A percentile compares a stretch with the other conserved stretches of the same genome.
Conservation (phyloP, 2,113 vertebrate species). For the Nothobranchius kuhntae region DNA sequence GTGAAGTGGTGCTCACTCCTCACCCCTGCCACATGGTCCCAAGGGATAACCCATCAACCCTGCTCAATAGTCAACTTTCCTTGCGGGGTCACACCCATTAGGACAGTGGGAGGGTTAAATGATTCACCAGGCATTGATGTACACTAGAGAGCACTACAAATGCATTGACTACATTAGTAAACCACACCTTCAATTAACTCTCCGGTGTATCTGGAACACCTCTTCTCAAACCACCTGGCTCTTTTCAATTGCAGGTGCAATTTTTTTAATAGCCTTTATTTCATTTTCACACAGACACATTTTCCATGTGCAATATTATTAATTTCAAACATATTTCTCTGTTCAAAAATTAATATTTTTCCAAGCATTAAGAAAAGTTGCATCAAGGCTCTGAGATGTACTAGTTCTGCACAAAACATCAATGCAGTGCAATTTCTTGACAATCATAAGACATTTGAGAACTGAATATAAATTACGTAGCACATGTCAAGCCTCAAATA, state of each 20-base stretch:
- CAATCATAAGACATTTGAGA: conserved; percentile 14
- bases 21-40: too few species aligned
- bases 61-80: too few species aligned
- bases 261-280: too few species aligned
- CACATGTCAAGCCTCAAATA: conserved; percentile 13
- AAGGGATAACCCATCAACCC: too few species aligned
- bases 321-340: not conserved
- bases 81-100: too few species aligned
- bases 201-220: not conserved
- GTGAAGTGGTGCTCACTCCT: too few species aligned
- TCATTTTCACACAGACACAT: too few species aligned
- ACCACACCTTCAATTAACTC: too few species aligned
- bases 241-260: not conserved
- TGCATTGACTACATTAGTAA: too few species aligned
- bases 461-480: conserved; percentile 13
- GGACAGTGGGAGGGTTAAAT: too few species aligned
- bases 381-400: conserved; percentile 9
- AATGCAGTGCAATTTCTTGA: conserved; percentile 12
- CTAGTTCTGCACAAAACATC: conserved; percentile 23
- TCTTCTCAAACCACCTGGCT: not conserved
- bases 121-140: too few species aligned
- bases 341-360: not conserved
- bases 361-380: conserved; percentile 6
- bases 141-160: too few species aligned
- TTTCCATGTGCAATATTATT: not conserved